Conservation (phyloP, 2,888 invertebrate genomes). For the Autographa pulchrina region DNA sequence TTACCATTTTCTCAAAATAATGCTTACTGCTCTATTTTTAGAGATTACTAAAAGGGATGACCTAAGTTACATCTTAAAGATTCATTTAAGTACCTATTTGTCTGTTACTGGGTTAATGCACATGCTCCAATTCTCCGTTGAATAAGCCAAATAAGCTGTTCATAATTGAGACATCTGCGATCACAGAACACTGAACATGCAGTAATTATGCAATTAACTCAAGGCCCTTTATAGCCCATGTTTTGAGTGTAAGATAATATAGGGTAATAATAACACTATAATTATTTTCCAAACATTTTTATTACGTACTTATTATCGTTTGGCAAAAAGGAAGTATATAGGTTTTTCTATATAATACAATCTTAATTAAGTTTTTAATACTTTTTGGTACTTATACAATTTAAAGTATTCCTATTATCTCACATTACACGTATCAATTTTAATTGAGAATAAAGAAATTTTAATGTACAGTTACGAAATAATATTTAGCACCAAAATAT, state of each 20-base stretch:
- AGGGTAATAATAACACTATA: constrained; percentile 41
- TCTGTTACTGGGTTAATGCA: background rate
- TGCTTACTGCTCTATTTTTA: too few relatives aligned
- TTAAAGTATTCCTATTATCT: constrained; percentile 66
- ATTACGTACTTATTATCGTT: constrained; percentile 83
- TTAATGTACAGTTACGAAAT: constrained; percentile 57
- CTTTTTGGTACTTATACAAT: constrained; percentile 86
- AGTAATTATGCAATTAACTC: background rate
- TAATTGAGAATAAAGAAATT: constrained; percentile 45
- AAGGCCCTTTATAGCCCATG: background rate
- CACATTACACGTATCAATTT: constrained; percentile 47
- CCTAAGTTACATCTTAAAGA: background rate
- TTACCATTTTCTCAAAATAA: too few relatives aligned
- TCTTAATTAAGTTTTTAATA: constrained; percentile 78
- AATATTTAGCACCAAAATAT: constrained; percentile 84
- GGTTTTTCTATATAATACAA: constrained; percentile 74
- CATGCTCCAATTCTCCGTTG: background rate
- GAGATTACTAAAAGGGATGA: too few relatives aligned
- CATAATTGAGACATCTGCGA: background rate
- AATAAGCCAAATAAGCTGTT: background rate
- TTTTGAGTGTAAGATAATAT: background rate
- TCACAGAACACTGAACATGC: background rate
- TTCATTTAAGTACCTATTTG: too few relatives aligned
- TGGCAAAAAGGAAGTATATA: constrained; percentile 86
- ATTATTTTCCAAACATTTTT: constrained; percentile 77